Conservation (phyloP, 2,888 invertebrate genomes). For the Trichopria drosophilae region DNA sequence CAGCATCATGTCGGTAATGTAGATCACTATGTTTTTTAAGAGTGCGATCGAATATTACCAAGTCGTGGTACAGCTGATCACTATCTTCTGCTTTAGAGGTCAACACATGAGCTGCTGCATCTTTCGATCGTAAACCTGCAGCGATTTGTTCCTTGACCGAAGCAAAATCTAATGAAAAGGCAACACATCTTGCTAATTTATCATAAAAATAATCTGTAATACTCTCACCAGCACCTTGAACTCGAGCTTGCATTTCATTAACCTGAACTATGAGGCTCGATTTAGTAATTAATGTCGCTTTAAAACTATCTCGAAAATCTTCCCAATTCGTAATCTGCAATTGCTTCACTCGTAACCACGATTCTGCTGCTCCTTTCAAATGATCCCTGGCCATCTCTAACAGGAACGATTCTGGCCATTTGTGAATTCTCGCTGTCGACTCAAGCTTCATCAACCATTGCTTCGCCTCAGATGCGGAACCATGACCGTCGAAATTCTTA, state of each 20-base stretch:
- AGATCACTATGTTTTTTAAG: not conserved
- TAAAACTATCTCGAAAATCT: conserved; percentile 17
- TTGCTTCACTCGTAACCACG: no score
- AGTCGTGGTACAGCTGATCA: no score
- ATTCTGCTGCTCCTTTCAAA: conserved; percentile 24
- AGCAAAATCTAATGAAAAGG: conserved; percentile 13
- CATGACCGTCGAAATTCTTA: conserved; percentile 20
- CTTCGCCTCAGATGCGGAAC: conserved; percentile 23
- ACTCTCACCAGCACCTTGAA: conserved; percentile 16
- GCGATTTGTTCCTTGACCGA: conserved; percentile 24
- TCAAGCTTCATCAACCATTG: conserved; percentile 31
- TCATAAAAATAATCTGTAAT: conserved; percentile 26
- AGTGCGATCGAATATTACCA: not conserved
- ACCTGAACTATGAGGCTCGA: conserved; percentile 16
- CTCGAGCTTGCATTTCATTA: conserved; percentile 20
- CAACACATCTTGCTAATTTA: conserved; percentile 23
- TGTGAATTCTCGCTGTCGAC: conserved; percentile 21
- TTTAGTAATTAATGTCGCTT: conserved; percentile 18
- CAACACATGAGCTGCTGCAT: conserved; percentile 17
- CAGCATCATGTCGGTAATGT: no score
- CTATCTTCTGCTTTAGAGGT: not conserved
- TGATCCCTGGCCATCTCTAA: conserved; percentile 26
- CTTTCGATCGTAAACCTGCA: conserved; percentile 16
- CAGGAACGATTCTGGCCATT: conserved; percentile 26
- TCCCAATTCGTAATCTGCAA: conserved; percentile 19